These are phyloP conservation scores for Pegoplata infirma DNA, from an alignment of 2,888 invertebrate genomes.

Conservation along the genomic window DNA sequence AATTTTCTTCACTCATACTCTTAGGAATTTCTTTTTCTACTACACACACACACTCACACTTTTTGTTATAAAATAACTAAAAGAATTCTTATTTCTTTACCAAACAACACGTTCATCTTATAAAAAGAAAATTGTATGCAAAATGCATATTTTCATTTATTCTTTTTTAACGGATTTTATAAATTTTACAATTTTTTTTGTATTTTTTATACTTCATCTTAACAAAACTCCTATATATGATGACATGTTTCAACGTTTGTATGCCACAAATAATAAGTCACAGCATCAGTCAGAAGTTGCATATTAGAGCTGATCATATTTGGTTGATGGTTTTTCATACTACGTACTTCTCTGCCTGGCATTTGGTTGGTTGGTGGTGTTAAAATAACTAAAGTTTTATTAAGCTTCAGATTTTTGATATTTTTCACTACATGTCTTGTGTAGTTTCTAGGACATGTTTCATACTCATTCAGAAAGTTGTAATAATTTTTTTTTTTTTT, in stretches of 20 bases:
- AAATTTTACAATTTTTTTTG: too few relatives aligned
- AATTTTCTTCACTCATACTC: not conserved
- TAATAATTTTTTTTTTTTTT: too few relatives aligned
- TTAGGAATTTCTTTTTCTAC: slow-evolving; percentile 14
- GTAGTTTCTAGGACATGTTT: slow-evolving; percentile 32
- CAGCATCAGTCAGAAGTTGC: slow-evolving; percentile 52
- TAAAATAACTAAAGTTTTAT: slow-evolving; percentile 62
- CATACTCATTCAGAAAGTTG: slow-evolving; percentile 29
- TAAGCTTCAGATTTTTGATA: slow-evolving; percentile 42
- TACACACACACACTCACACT: too few relatives aligned
- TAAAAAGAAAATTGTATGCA: slow-evolving; percentile 60
- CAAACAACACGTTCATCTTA: slow-evolving; percentile 57
- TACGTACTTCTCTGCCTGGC: too few relatives aligned
- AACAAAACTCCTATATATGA: slow-evolving; percentile 25
- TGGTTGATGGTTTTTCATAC: slow-evolving; percentile 5
- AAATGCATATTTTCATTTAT: slow-evolving; percentile 62
- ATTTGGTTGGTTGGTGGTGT: slow-evolving; percentile 41
- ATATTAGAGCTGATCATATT: not conserved
- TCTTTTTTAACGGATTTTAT: slow-evolving; percentile 42
- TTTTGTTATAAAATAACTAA: not conserved
- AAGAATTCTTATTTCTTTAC: not conserved
- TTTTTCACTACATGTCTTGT: slow-evolving; percentile 39
- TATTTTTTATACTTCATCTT: too few relatives aligned
- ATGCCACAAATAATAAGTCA: slow-evolving; percentile 62
- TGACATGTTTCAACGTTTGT: slow-evolving; percentile 56